Evolutionary conservation across 2,888 invertebrate species (phyloP).

Genomic region (Steinernema scapterisci): DNA sequence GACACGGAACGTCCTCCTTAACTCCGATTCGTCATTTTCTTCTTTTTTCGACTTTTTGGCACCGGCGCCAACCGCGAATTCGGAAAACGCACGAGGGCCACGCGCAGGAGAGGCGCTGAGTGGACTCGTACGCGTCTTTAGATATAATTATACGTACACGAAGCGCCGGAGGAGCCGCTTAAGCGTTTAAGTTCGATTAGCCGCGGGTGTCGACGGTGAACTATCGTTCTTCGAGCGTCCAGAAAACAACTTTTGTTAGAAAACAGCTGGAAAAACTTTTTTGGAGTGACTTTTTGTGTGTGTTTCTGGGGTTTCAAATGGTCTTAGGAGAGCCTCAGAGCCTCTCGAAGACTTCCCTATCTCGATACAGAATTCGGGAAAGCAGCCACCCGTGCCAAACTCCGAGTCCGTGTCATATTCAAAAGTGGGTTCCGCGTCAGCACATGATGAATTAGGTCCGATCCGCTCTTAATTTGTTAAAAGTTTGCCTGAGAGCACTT

Average conservation of each 20-base stretch:
- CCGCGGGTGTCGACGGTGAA: not conserved
- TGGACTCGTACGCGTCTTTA: slow-evolving; percentile 12
- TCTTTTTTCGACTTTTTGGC: slow-evolving; percentile 15
- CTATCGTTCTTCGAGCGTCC: not conserved
- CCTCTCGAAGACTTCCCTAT: too few species aligned
- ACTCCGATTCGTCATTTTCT: slow-evolving; percentile 8
- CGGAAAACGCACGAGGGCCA: slow-evolving; percentile 14
- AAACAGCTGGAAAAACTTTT: too few species aligned
- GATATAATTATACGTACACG: slow-evolving; percentile 29
- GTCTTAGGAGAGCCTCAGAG: too few species aligned
- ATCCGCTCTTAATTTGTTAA: slow-evolving; percentile 19
- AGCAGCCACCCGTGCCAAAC: too few species aligned
- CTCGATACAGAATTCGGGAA: too few species aligned
- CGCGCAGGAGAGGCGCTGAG: slow-evolving; percentile 12
- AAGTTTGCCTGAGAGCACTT: slow-evolving; percentile 2
- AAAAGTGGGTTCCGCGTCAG: not conserved
- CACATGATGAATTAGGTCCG: slow-evolving; percentile 1
- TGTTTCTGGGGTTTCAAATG: too few species aligned
- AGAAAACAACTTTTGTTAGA: too few species aligned
- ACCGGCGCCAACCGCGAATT: too few species aligned
- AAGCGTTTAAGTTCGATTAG: not conserved
- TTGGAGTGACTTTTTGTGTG: too few species aligned
- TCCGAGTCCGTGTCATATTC: too few species aligned
- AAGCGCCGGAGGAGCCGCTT: slow-evolving; percentile 4
- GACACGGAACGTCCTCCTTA: not conserved